These are phyloP conservation scores for Dryomyza anilis DNA, from an alignment of 2,888 invertebrate species.

Conservation along the genomic window DNA sequence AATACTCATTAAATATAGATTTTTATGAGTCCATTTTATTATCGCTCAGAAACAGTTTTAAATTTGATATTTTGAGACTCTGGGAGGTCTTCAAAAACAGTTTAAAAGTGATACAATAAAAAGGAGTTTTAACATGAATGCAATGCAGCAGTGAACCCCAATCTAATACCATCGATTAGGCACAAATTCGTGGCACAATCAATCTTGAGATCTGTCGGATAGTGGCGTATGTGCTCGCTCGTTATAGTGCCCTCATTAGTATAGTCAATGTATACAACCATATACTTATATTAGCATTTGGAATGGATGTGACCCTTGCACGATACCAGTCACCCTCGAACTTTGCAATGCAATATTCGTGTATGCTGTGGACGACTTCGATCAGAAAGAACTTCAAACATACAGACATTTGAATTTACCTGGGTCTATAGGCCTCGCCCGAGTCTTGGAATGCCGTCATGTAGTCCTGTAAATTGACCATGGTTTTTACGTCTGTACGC, in stretches of 20 bases:
- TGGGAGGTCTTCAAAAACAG: no score
- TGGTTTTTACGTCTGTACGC: slow-evolving; percentile 31
- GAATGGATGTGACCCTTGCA: slow-evolving; percentile 36
- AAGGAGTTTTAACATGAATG: neutral
- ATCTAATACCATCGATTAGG: slow-evolving; percentile 37
- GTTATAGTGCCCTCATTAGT: slow-evolving; percentile 38
- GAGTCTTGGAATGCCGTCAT: slow-evolving; percentile 31
- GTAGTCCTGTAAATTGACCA: slow-evolving; percentile 34
- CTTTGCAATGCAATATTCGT: slow-evolving; percentile 44
- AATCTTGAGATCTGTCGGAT: slow-evolving; percentile 38
- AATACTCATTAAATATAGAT: no score
- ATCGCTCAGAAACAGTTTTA: no score
- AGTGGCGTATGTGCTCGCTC: slow-evolving; percentile 37
- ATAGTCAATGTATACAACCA: slow-evolving; percentile 43
- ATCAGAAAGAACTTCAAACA: neutral
- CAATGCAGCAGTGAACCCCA: neutral
- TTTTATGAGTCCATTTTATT: no score
- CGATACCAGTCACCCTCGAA: slow-evolving; percentile 44
- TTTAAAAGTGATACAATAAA: no score
- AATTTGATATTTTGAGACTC: no score
- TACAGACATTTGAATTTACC: slow-evolving; percentile 30
- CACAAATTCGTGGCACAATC: slow-evolving; percentile 41
- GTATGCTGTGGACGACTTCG: slow-evolving; percentile 27
- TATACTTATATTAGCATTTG: slow-evolving; percentile 30
- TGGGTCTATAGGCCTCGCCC: slow-evolving; percentile 38